phyloP scores from a whole-genome alignment of 2,113 vertebrate genomes.

The Myiozetetes cayanensis region DNA sequence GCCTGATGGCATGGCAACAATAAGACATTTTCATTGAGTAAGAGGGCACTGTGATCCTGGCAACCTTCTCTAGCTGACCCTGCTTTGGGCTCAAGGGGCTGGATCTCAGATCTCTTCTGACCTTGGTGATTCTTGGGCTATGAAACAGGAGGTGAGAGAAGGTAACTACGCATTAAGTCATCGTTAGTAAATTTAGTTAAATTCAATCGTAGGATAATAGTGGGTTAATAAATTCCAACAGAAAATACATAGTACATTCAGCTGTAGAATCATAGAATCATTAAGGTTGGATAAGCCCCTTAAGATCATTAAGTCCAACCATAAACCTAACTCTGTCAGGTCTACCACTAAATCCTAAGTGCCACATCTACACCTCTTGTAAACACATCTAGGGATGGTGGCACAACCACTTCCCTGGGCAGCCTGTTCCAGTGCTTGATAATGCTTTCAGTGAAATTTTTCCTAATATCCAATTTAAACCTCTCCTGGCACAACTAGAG shows the following conservation, averaged over 20 bases:
- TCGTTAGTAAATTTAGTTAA: background rate
- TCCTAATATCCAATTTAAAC: background rate
- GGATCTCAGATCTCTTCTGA: background rate
- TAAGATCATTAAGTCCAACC: background rate
- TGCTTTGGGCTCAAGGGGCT: background rate
- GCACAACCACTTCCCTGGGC: background rate
- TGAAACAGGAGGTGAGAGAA: background rate
- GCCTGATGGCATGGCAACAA: background rate
- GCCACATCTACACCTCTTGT: background rate
- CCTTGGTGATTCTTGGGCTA: background rate
- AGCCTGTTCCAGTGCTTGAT: background rate
- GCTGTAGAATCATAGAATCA: background rate
- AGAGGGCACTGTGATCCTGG: background rate
- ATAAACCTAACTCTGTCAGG: background rate
- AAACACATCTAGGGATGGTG: background rate
- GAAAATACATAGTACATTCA: background rate
- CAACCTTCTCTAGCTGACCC: background rate
- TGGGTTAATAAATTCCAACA: background rate
- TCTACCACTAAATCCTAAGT: background rate
- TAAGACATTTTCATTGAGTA: background rate
- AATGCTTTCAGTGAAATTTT: background rate
- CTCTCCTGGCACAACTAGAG: background rate
- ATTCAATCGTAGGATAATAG: background rate
- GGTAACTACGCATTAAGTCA: background rate
- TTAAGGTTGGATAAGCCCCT: background rate